Evolutionary conservation across 2,113 vertebrate species (phyloP).

Genomic region (Pterocles gutturalis): DNA sequence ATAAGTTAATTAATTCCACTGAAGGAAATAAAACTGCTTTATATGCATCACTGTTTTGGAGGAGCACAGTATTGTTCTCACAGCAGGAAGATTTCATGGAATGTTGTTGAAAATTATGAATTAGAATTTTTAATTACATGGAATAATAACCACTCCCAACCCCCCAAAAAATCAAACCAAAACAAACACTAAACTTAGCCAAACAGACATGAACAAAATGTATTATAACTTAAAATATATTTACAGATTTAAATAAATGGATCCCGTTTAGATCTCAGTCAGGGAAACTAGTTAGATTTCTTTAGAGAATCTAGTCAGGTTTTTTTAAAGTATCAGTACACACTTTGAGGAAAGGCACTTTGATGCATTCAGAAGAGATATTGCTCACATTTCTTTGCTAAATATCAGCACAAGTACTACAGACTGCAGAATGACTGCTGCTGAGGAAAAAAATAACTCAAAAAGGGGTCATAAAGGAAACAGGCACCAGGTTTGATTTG

Average conservation of each 20-base stretch:
- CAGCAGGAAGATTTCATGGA: background rate
- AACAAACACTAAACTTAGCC: background rate
- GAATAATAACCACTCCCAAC: background rate
- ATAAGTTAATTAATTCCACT: background rate
- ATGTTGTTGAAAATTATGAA: background rate
- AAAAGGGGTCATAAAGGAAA: background rate
- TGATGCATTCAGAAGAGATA: background rate
- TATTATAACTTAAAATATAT: background rate
- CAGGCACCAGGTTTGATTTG: background rate
- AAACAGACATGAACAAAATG: background rate
- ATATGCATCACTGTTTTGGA: background rate
- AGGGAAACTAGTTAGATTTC: background rate
- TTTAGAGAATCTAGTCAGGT: background rate
- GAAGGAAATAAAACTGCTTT: background rate
- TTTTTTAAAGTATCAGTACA: background rate
- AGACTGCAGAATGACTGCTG: constrained; percentile 15
- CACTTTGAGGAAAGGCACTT: background rate
- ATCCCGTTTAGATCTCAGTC: background rate
- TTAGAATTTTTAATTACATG: background rate
- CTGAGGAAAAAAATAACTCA: constrained; percentile 11
- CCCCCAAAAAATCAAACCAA: background rate
- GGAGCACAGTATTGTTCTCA: background rate
- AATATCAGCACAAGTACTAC: background rate
- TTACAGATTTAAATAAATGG: background rate
- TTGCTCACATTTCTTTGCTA: background rate